Evolutionary conservation across 2,888 invertebrate genomes (phyloP), one percentile per base, ranked within the genome.

Genomic region (Sipha maydis): DNA sequence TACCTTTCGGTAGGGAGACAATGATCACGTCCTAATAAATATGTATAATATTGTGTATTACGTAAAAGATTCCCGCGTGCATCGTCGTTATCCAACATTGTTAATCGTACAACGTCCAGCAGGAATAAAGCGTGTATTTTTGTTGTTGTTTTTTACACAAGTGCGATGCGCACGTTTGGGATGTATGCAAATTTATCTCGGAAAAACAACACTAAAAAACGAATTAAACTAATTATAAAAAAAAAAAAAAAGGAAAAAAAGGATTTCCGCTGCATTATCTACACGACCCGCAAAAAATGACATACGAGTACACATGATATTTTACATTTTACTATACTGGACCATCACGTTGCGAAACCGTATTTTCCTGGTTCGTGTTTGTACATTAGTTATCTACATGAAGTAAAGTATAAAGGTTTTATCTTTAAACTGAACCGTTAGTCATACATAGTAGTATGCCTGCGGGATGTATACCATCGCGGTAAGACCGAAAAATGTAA

Each of bases 81-180:
- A 25, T 3, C 61, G 61, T 61, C 21, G 61, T 61, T 61, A 25
- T 56, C 56, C 56, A 21, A 21, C 56, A 1, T 21, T 61, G 61
- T 61, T 61, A 61, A 61, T 61, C 61, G 61, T 48, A 48, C 61
- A n/a, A 69, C 61, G 69, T 28, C 28, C 69, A 69, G 14, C 25
- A 1, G 69, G 82, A 85, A 89, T 89, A 80, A 89, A 78, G 38
- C 38, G 61, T 76, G 69, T 79, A 83, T 88, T 84, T 84, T 75
- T 75, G n/a, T n/a, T n/a, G n/a, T n/a, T n/a, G n/a, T 84, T 75
- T 75, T 21, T 5, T 25, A 67, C n/a, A 38, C 38, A 41, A 34
- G 75, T 75, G 80, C 38, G n/a, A 67, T n/a, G 38, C 71, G 31
- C 71, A 75, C 75, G 41, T 28, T 21, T n/a, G 69, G 41, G 80